Evolutionary conservation across 2,113 vertebrate species (phyloP), one percentile per base, ranked within the genome.

Genomic region (Poecile atricapillus): DNA sequence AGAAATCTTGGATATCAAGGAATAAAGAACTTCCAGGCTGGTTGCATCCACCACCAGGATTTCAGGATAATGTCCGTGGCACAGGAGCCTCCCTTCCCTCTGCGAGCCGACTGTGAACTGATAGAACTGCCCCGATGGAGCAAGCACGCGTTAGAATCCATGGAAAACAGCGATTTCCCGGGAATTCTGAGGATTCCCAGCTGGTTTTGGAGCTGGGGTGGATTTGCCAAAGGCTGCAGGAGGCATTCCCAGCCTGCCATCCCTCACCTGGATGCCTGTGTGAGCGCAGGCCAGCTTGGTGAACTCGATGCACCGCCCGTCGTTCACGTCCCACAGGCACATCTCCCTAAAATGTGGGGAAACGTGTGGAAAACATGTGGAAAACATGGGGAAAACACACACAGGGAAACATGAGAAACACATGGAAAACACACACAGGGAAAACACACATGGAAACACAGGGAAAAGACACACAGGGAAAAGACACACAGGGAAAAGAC

Each of bases 321-420:
- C 99, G 15, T 96, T 99, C 75, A 99, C 99, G 5, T 99, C 99
- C 99, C 99, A 99, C 50, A 99, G 97, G 91, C 99, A 99, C 99
- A 99, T 99, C 98, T 99, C 99, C 93, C 99, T 99, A 56, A 39
- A 39, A 39, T 39, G 37, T 39, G 37, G 39, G 39, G 39, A 39
- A 39, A 39, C 39, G 5, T 12, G 39, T 39, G 39, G 39, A 39
- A 12, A 39, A 39, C 37, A 39, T 10, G 37, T 37, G 37, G 37
- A 10, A 39, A 39, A 39, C 37, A 10, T 10, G 10, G 37, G 37
- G 37, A 10, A 39, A 39, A 39, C n/a, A n/a, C n/a, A n/a, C n/a
- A n/a, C n/a, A n/a, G n/a, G n/a, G n/a, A n/a, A n/a, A n/a, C n/a
- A n/a, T 11, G 39, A 5, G 12, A 39, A 39, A 39, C 39, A 39